Conservation (phyloP, 2,888 invertebrate genomes). For the Brachypalpus laphriformis region DNA sequence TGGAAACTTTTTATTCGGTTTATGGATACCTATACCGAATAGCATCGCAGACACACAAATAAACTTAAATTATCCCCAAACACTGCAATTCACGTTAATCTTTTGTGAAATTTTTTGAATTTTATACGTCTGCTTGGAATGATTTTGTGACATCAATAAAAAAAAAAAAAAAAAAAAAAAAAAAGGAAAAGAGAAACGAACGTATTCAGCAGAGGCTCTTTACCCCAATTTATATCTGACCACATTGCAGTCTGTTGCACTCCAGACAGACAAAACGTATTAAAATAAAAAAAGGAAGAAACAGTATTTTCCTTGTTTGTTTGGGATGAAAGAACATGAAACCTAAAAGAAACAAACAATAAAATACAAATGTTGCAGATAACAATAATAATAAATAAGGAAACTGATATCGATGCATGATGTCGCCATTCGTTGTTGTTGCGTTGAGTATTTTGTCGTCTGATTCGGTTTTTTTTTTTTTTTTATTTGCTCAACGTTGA, state of each 20-base stretch:
- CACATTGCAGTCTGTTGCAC: conserved; percentile 72
- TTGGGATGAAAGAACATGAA: conserved; percentile 24
- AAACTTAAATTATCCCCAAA: conserved; percentile 60
- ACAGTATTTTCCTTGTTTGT: background rate
- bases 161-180: conserved; percentile 11
- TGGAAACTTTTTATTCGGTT: conserved; percentile 38
- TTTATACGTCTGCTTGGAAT: conserved; percentile 50
- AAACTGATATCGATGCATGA: conserved; percentile 38
- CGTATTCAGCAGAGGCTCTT: conserved; percentile 40
- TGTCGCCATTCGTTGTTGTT: conserved; percentile 22
- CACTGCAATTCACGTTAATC: conserved; percentile 58
- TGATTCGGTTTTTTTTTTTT: background rate
- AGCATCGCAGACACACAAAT: conserved; percentile 42
- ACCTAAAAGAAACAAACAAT: conserved; percentile 13
- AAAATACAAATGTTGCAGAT: conserved; percentile 22
- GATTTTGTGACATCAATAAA: conserved; percentile 45
- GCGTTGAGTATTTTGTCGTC: background rate
- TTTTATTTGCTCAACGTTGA: background rate
- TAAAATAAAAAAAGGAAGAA: conserved; percentile 12
- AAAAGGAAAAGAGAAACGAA: background rate
- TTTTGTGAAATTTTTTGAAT: conserved; percentile 56
- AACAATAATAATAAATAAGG: conserved; percentile 53
- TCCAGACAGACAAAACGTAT: conserved; percentile 65
- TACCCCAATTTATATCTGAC: conserved; percentile 61
- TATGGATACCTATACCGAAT: conserved; percentile 43